phyloP scores from a whole-genome alignment of 2,113 vertebrate species.

The Vireo altiloquus region DNA sequence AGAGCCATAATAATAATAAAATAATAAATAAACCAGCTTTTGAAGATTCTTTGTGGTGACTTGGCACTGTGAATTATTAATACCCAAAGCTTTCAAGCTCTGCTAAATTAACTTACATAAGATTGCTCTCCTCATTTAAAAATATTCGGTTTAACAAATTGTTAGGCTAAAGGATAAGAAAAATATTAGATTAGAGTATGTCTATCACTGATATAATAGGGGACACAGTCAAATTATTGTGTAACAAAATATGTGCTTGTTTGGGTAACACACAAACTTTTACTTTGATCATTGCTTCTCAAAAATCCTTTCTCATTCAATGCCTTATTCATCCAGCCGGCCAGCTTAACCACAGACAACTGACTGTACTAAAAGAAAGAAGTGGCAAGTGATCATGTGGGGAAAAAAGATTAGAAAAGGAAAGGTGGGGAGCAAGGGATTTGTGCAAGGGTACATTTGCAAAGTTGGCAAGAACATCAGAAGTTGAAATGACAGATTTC shows the following conservation, averaged over 20 bases:
- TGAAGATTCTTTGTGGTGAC: neutral
- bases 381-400: neutral
- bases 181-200: neutral
- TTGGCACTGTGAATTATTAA: neutral
- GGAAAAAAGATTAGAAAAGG: neutral
- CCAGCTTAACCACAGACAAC: neutral
- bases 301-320: neutral
- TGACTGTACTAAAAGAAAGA: neutral
- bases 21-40: neutral
- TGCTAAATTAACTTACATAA: neutral
- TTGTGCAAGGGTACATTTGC: neutral
- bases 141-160: neutral
- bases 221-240: neutral
- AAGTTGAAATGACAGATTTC: neutral
- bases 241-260: neutral
- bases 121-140: neutral
- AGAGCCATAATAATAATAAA: neutral
- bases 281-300: neutral
- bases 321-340: neutral
- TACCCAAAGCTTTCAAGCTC: neutral
- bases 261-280: neutral
- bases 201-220: neutral
- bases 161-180: neutral
- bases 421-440: neutral
- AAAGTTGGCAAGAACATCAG: neutral